Evolutionary conservation across 35 echinoderm and acorn worm genomes (phyloP).

Genomic region (Chiridota heheva): DNA sequence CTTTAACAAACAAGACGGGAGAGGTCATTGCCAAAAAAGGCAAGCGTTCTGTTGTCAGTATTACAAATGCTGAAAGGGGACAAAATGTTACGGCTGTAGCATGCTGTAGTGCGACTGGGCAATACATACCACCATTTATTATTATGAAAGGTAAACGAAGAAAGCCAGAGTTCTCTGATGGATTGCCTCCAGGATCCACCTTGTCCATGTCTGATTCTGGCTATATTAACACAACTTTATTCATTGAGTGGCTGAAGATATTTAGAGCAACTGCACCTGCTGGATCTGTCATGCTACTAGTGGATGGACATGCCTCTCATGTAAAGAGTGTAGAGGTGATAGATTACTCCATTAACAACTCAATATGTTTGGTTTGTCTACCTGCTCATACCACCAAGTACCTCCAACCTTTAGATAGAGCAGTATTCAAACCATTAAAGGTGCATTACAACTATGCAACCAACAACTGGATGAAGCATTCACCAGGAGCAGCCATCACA

Average conservation of each 20-base stretch:
- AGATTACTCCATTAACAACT: constrained; percentile 16
- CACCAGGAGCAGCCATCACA: constrained; percentile 21
- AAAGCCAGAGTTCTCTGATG: constrained; percentile 28
- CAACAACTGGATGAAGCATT: constrained; percentile 28
- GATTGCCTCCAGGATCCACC: constrained; percentile 46
- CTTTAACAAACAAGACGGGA: constrained; percentile 12
- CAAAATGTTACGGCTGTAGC: constrained; percentile 50
- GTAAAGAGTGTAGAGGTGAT: constrained; percentile 8
- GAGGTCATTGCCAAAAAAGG: constrained; percentile 33
- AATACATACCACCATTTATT: constrained; percentile 38
- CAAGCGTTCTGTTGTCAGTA: constrained; percentile 43
- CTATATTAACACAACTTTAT: constrained; percentile 46
- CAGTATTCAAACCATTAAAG: constrained; percentile 52
- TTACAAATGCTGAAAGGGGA: constrained; percentile 29
- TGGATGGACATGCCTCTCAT: constrained; percentile 46
- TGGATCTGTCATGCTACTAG: constrained; percentile 20
- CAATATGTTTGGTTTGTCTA: constrained; percentile 43
- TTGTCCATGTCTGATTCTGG: constrained; percentile 20
- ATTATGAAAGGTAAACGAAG: constrained; percentile 55
- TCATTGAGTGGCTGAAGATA: constrained; percentile 38
- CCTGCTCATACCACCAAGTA: constrained; percentile 48
- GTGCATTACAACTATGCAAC: constrained; percentile 36
- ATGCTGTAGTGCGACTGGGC: constrained; percentile 41
- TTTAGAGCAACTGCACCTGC: constrained; percentile 26
- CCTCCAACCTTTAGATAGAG: constrained; percentile 40